Base-by-base conservation (phyloP, 2,888 invertebrate genomes). In the Cremastobaeus sp. region DNA sequence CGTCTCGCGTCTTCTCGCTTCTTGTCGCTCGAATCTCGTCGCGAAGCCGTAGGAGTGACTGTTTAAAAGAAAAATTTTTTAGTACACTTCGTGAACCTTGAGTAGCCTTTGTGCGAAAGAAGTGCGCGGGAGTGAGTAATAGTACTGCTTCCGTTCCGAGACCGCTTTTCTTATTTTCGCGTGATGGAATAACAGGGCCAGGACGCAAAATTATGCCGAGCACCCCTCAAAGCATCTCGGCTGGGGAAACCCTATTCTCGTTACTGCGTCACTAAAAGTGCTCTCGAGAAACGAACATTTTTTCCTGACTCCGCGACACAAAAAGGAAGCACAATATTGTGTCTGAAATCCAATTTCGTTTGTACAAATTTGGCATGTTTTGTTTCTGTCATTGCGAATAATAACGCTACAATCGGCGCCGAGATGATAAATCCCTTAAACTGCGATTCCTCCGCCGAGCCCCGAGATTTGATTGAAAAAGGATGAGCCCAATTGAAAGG, bases 201-300 rank as follows among this genome's bases (percentile, higher is more conserved):
- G 66, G 71, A 75, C 66, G 74, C 71, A 47, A 75, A 75, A 75
- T 75, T 75, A 75, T 75, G 74, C 74, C 74, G 74, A 75, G 74
- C 70, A 64, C 70, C 74, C 74, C 71, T 75, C 74, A 75, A 75
- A 75, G 74, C 74, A 70, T 75, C 74, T 70, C 70, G 45, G 70
- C 65, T 70, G 62, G 74, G 65, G 70, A 70, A 74, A 62, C 74
- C 66, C 65, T 70, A 74, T 70, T 74, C 70, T 70, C 74, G 74
- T 75, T 75, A 75, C 71, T 71, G 70, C 74, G 74, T 75, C 74
- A 57, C 70, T 75, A 75, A 75, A 75, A 71, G 74, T 75, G 70
- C 74, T 75, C 71, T 75, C 34, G 66, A 71, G 74, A 57, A 71
- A 69, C 66, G 66, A 75, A 68, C 74, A 71, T 71, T 75, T 75